These are phyloP conservation scores for Halcyon malimbica DNA, from an alignment of 2,113 vertebrate species.

Conservation along the genomic window DNA sequence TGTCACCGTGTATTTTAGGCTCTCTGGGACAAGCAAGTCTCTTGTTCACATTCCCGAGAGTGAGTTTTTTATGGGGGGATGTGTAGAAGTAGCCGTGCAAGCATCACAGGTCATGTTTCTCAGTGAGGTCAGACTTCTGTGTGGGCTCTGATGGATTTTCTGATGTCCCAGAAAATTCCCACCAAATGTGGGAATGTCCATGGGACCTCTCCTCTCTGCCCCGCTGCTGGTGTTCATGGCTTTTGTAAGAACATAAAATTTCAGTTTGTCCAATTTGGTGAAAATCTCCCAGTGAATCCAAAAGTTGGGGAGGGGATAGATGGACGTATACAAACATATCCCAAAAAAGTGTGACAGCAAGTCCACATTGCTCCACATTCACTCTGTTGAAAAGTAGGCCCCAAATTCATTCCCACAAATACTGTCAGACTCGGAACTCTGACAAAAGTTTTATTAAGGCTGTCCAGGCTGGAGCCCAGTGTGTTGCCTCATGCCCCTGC, in stretches of 20 bases:
- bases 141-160: rapidly evolving
- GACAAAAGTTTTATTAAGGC: neutral
- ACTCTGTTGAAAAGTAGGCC: neutral
- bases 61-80: neutral
- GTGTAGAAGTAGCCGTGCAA: neutral
- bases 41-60: neutral
- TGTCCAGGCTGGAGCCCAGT: neutral
- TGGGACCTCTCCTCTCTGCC: neutral
- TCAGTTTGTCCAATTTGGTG: neutral
- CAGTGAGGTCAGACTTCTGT: neutral
- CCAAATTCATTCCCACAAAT: neutral
- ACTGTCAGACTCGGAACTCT: neutral
- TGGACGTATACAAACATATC: neutral
- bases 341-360: neutral
- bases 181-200: neutral
- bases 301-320: neutral
- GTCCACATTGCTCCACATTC: neutral
- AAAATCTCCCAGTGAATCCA: neutral
- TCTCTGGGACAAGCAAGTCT: neutral
- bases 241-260: neutral
- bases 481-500: neutral
- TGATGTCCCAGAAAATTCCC: neutral
- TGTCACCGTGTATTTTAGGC: neutral
- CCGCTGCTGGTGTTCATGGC: neutral
- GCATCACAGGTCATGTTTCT: neutral